Percentiles rank a stretch among this genome's conserved stretches.
These are phyloP conservation scores for Cyphotilapia sp. DNA, from an alignment of 2,113 vertebrate genomes.

Conservation along the genomic window DNA sequence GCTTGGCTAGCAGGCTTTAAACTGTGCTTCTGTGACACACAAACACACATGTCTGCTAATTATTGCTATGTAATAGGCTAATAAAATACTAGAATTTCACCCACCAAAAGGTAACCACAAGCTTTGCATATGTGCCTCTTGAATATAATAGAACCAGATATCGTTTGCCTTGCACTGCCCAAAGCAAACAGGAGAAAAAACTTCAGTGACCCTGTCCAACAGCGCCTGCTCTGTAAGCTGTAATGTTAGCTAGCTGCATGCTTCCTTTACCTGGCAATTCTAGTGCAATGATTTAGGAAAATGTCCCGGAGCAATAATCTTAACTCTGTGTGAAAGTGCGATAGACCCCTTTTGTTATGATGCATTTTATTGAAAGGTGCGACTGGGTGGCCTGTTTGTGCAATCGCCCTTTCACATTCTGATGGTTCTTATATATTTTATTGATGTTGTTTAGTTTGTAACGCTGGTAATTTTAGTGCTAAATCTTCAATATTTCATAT, in stretches of 20 bases:
- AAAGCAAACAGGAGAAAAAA: not conserved
- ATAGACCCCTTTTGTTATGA: not conserved
- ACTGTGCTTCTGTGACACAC: not conserved
- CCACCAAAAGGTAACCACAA: rapidly evolving
- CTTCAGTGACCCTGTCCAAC: not conserved
- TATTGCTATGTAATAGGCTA: not conserved
- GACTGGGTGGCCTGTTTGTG: not conserved
- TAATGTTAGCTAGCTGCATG: not conserved
- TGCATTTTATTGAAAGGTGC: not conserved
- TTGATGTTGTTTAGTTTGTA: not conserved
- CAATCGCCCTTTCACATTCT: not conserved
- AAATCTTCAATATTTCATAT: not conserved
- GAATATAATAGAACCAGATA: not conserved
- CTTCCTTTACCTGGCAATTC: not conserved
- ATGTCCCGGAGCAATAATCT: not conserved
- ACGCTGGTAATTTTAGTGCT: not conserved
- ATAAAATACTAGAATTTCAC: not conserved
- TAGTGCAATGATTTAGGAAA: not conserved
- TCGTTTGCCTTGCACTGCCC: rapidly evolving
- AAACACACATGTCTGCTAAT: not conserved
- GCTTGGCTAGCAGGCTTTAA: not conserved
- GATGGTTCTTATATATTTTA: not conserved
- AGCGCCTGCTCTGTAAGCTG: not conserved
- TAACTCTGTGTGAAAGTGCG: rapidly evolving
- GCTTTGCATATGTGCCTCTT: not conserved